Percentiles rank a stretch among this genome's conserved stretches.
These are phyloP conservation scores for Ichneumoninae sp. DNA, from an alignment of 2,888 invertebrate species.

Conservation along the genomic window DNA sequence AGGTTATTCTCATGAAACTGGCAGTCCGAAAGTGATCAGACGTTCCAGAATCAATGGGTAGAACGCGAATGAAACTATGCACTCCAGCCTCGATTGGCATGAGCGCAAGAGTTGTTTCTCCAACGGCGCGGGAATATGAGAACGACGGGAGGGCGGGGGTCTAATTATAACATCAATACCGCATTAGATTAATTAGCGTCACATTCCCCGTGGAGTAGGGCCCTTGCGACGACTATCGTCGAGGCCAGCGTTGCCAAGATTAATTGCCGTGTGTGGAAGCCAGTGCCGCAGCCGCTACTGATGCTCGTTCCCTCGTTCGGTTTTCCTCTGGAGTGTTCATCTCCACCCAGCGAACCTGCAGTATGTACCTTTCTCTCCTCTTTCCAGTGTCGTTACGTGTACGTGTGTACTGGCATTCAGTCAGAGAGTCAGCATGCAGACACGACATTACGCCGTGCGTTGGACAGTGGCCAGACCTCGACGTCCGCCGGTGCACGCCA, in stretches of 20 bases:
- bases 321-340: slow-evolving; percentile 60
- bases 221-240: slow-evolving; percentile 58
- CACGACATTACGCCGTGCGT: slow-evolving; percentile 64
- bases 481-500: slow-evolving; percentile 41
- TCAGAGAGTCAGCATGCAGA: slow-evolving; percentile 67
- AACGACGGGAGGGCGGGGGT: slow-evolving; percentile 45
- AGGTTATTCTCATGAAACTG: neutral
- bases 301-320: slow-evolving; percentile 58
- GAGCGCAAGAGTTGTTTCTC: neutral
- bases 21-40: neutral
- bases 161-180: slow-evolving; percentile 78
- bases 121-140: slow-evolving; percentile 31
- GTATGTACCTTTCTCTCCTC: slow-evolving; percentile 47
- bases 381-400: slow-evolving; percentile 17
- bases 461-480: slow-evolving; percentile 65
- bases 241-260: slow-evolving; percentile 69
- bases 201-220: slow-evolving; percentile 64
- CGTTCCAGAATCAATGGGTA: neutral
- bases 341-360: slow-evolving; percentile 50
- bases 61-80: neutral
- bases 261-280: slow-evolving; percentile 65
- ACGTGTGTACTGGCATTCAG: slow-evolving; percentile 54
- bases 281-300: slow-evolving; percentile 61
- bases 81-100: neutral
- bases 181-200: slow-evolving; percentile 76